Base-by-base conservation (phyloP, 1,140 invertebrate genomes). In the Drosophila pandora region DNA sequence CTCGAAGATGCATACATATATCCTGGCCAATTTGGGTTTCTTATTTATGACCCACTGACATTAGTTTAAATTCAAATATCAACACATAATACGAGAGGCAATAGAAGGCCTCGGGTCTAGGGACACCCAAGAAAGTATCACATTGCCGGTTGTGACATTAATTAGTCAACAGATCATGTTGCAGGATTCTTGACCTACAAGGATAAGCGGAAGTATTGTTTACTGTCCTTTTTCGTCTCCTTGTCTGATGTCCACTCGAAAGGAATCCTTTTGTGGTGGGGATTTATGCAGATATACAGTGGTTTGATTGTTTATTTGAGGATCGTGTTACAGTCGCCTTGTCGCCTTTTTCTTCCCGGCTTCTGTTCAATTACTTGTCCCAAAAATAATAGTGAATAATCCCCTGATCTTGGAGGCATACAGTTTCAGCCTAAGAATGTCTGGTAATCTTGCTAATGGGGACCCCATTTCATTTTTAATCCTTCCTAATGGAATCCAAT, bases 51-150 rank as follows among this genome's bases (percentile, higher is more conserved):
- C 64, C 34, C 41, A 43, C 41, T 28, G 50, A 45, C 76, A 71
- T 75, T 85, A 73, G 72, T 85, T 80, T 88, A 87, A 88, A 87
- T 88, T 79, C 83, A 82, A 87, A 87, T 79, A 87, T 87, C 79
- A 85, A 85, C 82, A 87, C 78, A 87, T 82, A 68, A 78, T 78
- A 55, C 57, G 25, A 28, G 25, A 28, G 25, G 34, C 55, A 47
- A 49, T 49, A 13, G 4, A 21, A 13, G 50, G 60, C 34, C 48
- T 25, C 17, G 4, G 23, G 43, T 30, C 13, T 21, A 48, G 60
- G 74, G 60, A 34, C 21, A 32, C 17, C 17, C 22, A 43, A 22
- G 21, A 47, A 65, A 53, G 60, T 76, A 76, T 76, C 73, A 62
- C 53, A 56, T 76, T 76, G 72, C 73, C 8, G 45, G 53, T 48